Evolutionary conservation across 2,113 vertebrate genomes (phyloP).

Genomic region (Motacilla tschutschensis): DNA sequence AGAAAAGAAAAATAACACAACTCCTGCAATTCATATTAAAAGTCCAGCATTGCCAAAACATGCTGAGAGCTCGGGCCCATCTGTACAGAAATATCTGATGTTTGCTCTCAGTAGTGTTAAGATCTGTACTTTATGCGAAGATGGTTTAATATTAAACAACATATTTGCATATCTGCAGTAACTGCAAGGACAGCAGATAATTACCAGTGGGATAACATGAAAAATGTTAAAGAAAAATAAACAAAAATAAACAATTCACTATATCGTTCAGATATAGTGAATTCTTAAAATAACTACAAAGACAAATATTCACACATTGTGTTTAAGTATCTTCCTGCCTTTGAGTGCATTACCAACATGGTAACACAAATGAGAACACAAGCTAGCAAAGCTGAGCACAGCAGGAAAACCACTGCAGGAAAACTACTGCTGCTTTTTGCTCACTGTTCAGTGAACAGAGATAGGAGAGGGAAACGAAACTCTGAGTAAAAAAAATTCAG

Average conservation of each 20-base stretch:
- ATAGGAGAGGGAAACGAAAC: background rate
- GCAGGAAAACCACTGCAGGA: background rate
- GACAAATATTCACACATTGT: background rate
- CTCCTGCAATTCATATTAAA: background rate
- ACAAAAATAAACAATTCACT: background rate
- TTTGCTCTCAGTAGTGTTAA: background rate
- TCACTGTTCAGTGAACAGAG: background rate
- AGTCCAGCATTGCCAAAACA: background rate
- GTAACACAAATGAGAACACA: background rate
- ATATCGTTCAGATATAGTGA: background rate
- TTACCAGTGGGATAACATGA: background rate
- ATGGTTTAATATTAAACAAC: background rate
- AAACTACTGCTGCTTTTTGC: background rate
- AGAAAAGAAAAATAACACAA: background rate
- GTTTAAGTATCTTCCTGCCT: background rate
- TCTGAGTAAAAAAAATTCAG: background rate
- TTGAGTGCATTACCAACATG: background rate
- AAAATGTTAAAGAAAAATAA: background rate
- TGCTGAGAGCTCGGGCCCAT: background rate
- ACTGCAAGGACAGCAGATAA: background rate
- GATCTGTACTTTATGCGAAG: background rate
- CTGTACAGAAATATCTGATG: background rate
- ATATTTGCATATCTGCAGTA: background rate
- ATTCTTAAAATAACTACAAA: background rate
- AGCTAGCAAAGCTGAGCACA: background rate